Percentiles rank a stretch among this genome's conserved stretches.
Conservation (phyloP, 2,113 vertebrate genomes). For the Haemorhous mexicanus region DNA sequence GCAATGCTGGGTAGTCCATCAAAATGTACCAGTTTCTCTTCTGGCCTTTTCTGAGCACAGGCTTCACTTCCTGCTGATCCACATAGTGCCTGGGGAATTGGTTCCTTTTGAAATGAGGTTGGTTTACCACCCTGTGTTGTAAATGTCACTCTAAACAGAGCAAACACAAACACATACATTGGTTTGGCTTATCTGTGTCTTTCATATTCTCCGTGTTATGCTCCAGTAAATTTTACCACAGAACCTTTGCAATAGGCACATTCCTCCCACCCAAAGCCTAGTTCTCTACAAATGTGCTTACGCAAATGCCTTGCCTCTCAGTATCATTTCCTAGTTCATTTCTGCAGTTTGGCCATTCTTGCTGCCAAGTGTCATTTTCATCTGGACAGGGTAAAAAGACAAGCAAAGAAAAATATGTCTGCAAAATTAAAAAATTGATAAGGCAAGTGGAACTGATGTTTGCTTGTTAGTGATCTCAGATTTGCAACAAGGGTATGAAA, state of each 20-base stretch:
- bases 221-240: conserved; percentile 20
- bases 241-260: background rate
- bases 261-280: background rate
- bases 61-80: background rate
- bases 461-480: background rate
- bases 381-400: background rate
- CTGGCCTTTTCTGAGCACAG: background rate
- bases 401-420: background rate
- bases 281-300: background rate
- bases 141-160: background rate
- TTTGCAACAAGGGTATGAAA: background rate
- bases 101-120: background rate
- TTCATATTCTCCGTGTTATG: background rate
- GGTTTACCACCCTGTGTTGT: background rate
- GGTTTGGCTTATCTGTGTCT: background rate
- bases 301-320: fast-evolving
- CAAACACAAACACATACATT: background rate
- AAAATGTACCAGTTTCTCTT: background rate
- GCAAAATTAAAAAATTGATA: background rate
- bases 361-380: background rate
- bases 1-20: background rate
- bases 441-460: background rate
- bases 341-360: background rate
- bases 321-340: background rate
- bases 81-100: background rate